These are phyloP conservation scores for Hemaris fuciformis DNA, from an alignment of 2,888 invertebrate species.

Conservation along the genomic window DNA sequence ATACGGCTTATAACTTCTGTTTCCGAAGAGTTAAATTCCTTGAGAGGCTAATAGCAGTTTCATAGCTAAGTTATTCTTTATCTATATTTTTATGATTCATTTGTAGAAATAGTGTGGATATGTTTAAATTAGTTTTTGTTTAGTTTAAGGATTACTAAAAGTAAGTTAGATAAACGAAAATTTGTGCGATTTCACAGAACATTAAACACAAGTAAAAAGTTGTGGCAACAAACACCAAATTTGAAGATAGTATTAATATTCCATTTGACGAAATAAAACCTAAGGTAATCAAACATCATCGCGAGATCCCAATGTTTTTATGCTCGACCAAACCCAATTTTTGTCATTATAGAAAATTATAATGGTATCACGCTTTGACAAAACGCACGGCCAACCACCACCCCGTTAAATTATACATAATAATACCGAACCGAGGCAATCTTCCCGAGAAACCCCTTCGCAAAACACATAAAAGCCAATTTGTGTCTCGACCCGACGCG, in stretches of 20 bases:
- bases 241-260: slow-evolving; percentile 12
- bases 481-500: slow-evolving; percentile 31
- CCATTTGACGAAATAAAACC: slow-evolving; percentile 12
- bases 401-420: slow-evolving; percentile 57
- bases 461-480: slow-evolving; percentile 71
- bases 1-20: no score
- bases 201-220: slow-evolving; percentile 9
- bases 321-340: slow-evolving; percentile 16
- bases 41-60: no score
- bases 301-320: neutral
- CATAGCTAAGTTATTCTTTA: no score
- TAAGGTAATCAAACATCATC: slow-evolving; percentile 15
- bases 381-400: slow-evolving; percentile 39
- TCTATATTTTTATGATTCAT: no score
- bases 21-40: no score
- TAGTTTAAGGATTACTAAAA: no score
- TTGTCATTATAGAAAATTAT: slow-evolving; percentile 18
- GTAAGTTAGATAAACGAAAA: no score
- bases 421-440: slow-evolving; percentile 44
- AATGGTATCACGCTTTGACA: slow-evolving; percentile 53
- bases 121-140: no score
- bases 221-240: neutral
- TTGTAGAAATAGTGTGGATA: no score
- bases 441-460: slow-evolving; percentile 47
- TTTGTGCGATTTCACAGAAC: neutral